A percentile compares a stretch with the other conserved stretches of the same genome.
Conservation (phyloP, 2,888 invertebrate genomes). For the Drosophila buzzatii region DNA sequence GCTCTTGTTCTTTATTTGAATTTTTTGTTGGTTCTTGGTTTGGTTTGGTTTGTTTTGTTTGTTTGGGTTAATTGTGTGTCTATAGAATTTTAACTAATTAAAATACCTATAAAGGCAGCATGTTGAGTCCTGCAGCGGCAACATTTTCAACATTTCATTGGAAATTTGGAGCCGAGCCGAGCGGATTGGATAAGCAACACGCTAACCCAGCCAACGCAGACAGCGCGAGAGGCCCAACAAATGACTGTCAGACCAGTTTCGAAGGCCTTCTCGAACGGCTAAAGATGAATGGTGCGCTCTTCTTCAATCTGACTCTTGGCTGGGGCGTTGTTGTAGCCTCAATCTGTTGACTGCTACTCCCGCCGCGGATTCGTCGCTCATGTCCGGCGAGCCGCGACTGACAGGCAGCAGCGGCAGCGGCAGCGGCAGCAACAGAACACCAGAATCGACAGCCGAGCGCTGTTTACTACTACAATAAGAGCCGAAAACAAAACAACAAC, state of each 20-base stretch:
- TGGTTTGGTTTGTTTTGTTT: background rate
- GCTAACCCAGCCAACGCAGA: slow-evolving; percentile 52
- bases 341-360: slow-evolving; percentile 36
- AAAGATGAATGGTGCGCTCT: slow-evolving; percentile 71
- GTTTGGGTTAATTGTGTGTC: slow-evolving; percentile 20
- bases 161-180: slow-evolving; percentile 61
- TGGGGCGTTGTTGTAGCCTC: slow-evolving; percentile 50
- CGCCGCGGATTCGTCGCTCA: slow-evolving; percentile 49
- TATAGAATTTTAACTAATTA: slow-evolving; percentile 72
- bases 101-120: slow-evolving; percentile 75
- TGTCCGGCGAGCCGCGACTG: slow-evolving; percentile 59
- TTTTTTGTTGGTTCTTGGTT: background rate
- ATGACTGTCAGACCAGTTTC: slow-evolving; percentile 61
- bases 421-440: slow-evolving; percentile 53
- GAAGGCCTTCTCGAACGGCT: slow-evolving; percentile 75
- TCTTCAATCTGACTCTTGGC: slow-evolving; percentile 26
- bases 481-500: slow-evolving; percentile 42
- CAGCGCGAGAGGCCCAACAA: slow-evolving; percentile 39
- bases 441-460: slow-evolving; percentile 72
- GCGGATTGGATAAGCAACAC: slow-evolving; percentile 75
- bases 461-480: slow-evolving; percentile 75
- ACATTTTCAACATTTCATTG: slow-evolving; percentile 74
- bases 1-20: background rate
- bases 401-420: slow-evolving; percentile 46
- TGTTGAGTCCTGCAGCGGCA: slow-evolving; percentile 70